Conservation (phyloP, 2,888 invertebrate species). For the Galeruca laticollis region DNA sequence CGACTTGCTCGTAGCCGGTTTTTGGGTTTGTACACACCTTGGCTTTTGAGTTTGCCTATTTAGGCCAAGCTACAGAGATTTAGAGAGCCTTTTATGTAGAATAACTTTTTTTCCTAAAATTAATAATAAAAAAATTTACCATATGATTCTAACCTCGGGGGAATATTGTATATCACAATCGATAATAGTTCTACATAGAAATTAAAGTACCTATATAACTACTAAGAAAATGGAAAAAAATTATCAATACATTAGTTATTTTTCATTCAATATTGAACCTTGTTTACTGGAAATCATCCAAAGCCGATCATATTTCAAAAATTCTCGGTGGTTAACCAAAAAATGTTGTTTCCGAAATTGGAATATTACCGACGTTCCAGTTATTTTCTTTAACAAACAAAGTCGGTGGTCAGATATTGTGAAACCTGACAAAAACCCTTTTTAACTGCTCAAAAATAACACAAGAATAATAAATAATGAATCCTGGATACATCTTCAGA, state of each 20-base stretch:
- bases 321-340: not conserved
- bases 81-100: no score
- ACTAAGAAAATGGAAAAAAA: not conserved
- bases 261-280: not conserved
- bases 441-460: slow-evolving; percentile 50
- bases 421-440: slow-evolving; percentile 48
- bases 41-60: no score
- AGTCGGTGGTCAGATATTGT: slow-evolving; percentile 39
- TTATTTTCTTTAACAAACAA: slow-evolving; percentile 18
- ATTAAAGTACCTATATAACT: no score
- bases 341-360: slow-evolving; percentile 1
- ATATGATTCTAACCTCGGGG: no score
- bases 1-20: no score
- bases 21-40: no score
- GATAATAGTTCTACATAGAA: no score
- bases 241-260: not conserved
- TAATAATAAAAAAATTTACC: no score
- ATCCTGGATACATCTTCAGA: slow-evolving; percentile 37
- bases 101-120: no score
- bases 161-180: no score
- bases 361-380: not conserved
- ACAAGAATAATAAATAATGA: slow-evolving; percentile 52
- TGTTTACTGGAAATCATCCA: slow-evolving; percentile 14
- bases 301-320: not conserved
- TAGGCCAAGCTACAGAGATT: no score